Evolutionary conservation across 2,113 vertebrate genomes (phyloP).

Genomic region (Halcyon senegalensis): DNA sequence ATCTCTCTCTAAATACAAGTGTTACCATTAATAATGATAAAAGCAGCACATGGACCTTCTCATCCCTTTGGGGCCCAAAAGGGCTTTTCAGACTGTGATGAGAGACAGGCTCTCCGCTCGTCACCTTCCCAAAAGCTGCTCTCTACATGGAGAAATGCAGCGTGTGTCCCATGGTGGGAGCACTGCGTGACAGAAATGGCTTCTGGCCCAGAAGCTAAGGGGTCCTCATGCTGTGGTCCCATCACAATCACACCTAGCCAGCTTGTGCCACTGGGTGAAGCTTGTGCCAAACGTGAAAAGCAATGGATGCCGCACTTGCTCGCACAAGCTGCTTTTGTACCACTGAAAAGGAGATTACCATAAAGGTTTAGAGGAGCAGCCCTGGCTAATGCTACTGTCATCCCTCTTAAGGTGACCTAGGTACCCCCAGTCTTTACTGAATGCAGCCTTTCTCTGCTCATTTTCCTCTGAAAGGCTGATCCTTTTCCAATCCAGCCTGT

Average conservation of each 20-base stretch:
- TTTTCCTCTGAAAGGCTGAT: not conserved
- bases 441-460: not conserved
- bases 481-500: not conserved
- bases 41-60: not conserved
- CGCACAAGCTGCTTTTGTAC: not conserved
- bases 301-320: rapidly evolving
- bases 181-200: not conserved
- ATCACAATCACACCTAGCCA: too few species aligned
- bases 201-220: not conserved
- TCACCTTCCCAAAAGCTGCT: not conserved
- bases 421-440: not conserved
- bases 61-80: not conserved
- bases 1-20: conserved; percentile 46
- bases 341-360: too few species aligned
- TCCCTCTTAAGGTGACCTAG: not conserved
- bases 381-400: not conserved
- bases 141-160: not conserved
- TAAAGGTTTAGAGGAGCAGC: not conserved
- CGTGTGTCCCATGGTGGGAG: not conserved
- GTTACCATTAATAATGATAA: conserved; percentile 2
- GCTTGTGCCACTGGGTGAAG: not conserved
- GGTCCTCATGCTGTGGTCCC: not conserved
- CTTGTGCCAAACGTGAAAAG: not conserved
- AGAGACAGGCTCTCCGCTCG: not conserved
- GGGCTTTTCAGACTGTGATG: not conserved